Evolutionary conservation across 2,113 vertebrate species (phyloP).

Genomic region (Rana temporaria): DNA sequence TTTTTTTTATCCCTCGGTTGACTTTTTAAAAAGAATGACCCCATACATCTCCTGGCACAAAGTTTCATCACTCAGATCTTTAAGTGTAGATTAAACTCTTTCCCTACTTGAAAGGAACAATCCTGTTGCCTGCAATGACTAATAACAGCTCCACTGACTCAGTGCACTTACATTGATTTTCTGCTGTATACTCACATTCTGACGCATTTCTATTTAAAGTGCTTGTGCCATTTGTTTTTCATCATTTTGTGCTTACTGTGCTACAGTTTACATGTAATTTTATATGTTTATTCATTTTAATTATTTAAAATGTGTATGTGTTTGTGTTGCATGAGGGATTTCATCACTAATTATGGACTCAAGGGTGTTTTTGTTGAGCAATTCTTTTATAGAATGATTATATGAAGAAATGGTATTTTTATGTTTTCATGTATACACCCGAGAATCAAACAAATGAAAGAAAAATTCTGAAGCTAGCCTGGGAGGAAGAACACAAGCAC

Average conservation of each 20-base stretch:
- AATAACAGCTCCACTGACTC: conserved; percentile 35
- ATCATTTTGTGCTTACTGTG: not conserved
- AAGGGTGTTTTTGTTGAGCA: not conserved
- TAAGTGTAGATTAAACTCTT: conserved; percentile 42
- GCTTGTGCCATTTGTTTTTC: not conserved
- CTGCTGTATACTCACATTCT: conserved; percentile 11
- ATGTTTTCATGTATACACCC: no score
- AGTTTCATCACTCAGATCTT: conserved; percentile 13
- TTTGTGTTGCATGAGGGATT: not conserved
- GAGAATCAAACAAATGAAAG: no score
- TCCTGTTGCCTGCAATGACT: conserved; percentile 34
- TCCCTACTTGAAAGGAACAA: conserved; percentile 29
- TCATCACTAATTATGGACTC: no score
- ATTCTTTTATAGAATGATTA: no score
- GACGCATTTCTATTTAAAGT: conserved; percentile 29
- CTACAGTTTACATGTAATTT: not conserved
- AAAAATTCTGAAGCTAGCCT: no score
- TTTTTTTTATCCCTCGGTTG: not conserved
- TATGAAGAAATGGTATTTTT: no score
- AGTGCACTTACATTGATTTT: conserved; percentile 30
- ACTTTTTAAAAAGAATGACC: conserved; percentile 7
- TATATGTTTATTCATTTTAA: not conserved
- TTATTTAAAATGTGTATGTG: not conserved
- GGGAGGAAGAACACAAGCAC: no score
- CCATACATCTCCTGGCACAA: not conserved